phyloP scores from a whole-genome alignment of 2,113 vertebrate genomes.

The Paratilapia polleni region DNA sequence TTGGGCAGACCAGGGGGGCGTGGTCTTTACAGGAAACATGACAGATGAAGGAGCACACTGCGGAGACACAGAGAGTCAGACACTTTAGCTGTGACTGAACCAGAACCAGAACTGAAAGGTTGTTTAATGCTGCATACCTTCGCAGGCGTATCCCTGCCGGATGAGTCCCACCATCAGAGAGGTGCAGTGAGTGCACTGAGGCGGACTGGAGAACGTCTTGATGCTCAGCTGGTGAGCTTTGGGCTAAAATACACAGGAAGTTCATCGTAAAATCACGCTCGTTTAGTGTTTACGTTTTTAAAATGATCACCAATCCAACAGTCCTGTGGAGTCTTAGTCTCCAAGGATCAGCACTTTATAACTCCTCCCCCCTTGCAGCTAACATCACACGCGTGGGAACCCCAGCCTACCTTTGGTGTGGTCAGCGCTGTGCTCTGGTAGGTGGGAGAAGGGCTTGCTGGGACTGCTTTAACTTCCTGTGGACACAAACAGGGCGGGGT shows the following conservation, averaged over 20 bases:
- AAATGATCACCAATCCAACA: not conserved
- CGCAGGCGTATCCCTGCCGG: slow-evolving; percentile 94
- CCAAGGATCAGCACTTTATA: too few relatives aligned
- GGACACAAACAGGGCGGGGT: slow-evolving; percentile 20
- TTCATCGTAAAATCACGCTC: not conserved
- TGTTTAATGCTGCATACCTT: slow-evolving; percentile 78
- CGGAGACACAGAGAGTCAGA: slow-evolving; percentile 16
- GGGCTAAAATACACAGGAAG: slow-evolving; percentile 80
- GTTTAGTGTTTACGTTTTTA: not conserved
- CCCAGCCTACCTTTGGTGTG: slow-evolving; percentile 86
- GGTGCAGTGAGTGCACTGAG: slow-evolving; percentile 95
- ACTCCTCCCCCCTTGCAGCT: too few relatives aligned
- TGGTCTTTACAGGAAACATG: slow-evolving; percentile 95
- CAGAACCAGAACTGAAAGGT: not conserved
- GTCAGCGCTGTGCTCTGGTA: slow-evolving; percentile 84
- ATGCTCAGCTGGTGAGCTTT: slow-evolving; percentile 96
- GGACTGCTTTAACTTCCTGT: slow-evolving; percentile 85
- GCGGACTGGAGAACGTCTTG: slow-evolving; percentile 94
- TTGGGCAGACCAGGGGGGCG: slow-evolving; percentile 93
- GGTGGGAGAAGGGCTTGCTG: slow-evolving; percentile 81
- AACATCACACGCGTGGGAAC: not conserved
- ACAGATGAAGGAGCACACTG: slow-evolving; percentile 96
- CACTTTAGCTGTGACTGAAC: not conserved
- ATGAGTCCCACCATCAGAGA: slow-evolving; percentile 97
- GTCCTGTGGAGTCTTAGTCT: not conserved